Evolutionary conservation across 2,888 invertebrate species (phyloP).

Genomic region (Colostygia pectinataria): DNA sequence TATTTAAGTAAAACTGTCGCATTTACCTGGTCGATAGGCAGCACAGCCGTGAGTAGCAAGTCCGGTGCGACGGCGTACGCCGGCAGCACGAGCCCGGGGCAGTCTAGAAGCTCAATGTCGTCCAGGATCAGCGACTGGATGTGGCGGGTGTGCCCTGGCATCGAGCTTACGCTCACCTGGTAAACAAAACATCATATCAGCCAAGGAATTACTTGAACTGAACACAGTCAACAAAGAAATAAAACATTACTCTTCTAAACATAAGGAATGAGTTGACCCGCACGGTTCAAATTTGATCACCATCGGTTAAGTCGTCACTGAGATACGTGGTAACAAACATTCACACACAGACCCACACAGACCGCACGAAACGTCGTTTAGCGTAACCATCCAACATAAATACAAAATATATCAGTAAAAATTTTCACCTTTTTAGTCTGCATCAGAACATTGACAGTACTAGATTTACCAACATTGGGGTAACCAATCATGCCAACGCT

Average conservation of each 20-base stretch:
- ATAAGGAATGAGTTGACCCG: too few relatives aligned
- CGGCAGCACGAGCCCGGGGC: slow-evolving; percentile 99
- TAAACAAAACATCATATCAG: slow-evolving; percentile 42
- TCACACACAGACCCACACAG: too few relatives aligned
- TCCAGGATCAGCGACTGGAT: slow-evolving; percentile 95
- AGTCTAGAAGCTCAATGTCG: slow-evolving; percentile 95
- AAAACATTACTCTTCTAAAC: too few relatives aligned
- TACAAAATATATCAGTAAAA: neutral
- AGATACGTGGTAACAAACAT: too few relatives aligned
- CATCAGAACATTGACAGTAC: slow-evolving; percentile 97
- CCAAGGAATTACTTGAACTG: too few relatives aligned
- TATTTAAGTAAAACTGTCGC: too few relatives aligned
- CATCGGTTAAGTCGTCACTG: too few relatives aligned
- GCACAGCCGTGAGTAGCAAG: slow-evolving; percentile 96
- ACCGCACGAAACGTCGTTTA: too few relatives aligned
- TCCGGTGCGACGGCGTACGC: slow-evolving; percentile 98
- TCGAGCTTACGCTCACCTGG: slow-evolving; percentile 94
- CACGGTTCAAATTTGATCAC: too few relatives aligned
- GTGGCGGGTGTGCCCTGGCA: slow-evolving; percentile 99
- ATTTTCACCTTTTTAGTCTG: slow-evolving; percentile 88
- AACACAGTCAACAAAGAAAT: too few relatives aligned
- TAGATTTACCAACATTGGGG: slow-evolving; percentile 99
- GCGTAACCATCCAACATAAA: too few relatives aligned
- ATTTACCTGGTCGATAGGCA: slow-evolving; percentile 96
- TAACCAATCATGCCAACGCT: slow-evolving; percentile 98